phyloP scores from a whole-genome alignment of 2,797 vertebrate species.

The Rhodeus uyekii region DNA sequence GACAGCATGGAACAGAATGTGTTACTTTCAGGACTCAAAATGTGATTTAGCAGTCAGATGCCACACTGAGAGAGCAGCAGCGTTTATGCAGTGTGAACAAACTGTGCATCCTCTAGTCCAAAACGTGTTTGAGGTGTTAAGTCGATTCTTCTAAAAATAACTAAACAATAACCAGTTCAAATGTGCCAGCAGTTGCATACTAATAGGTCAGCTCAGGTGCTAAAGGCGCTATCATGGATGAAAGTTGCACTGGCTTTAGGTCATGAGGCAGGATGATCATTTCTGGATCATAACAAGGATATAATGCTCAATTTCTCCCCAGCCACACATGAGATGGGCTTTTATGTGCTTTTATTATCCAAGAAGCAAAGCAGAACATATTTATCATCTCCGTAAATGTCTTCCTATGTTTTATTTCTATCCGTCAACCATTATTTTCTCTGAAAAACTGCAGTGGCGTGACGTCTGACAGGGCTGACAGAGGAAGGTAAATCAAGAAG shows the following conservation, averaged over 20 bases:
- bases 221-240: not conserved
- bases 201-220: not conserved
- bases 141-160: not conserved
- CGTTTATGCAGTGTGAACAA: conserved; percentile 5
- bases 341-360: conserved; percentile 26
- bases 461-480: not conserved
- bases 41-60: not conserved
- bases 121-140: not conserved
- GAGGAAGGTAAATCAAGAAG: conserved; percentile 27
- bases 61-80: not conserved
- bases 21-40: not conserved
- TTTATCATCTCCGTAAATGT: conserved; percentile 14
- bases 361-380: not conserved
- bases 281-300: conserved; percentile 53
- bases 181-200: not conserved
- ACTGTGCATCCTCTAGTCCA: not conserved
- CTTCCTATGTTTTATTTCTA: conserved; percentile 35
- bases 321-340: conserved; percentile 52
- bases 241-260: not conserved
- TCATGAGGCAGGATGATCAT: not conserved
- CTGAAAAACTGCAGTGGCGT: not conserved
- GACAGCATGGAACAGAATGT: not conserved
- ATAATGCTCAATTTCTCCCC: conserved; percentile 39
- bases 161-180: not conserved
- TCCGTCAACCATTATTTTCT: conserved; percentile 6